A percentile compares a stretch with the other conserved stretches of the same genome.
Evolutionary conservation across 2,888 invertebrate genomes (phyloP).

Genomic region (Molanna angustata): DNA sequence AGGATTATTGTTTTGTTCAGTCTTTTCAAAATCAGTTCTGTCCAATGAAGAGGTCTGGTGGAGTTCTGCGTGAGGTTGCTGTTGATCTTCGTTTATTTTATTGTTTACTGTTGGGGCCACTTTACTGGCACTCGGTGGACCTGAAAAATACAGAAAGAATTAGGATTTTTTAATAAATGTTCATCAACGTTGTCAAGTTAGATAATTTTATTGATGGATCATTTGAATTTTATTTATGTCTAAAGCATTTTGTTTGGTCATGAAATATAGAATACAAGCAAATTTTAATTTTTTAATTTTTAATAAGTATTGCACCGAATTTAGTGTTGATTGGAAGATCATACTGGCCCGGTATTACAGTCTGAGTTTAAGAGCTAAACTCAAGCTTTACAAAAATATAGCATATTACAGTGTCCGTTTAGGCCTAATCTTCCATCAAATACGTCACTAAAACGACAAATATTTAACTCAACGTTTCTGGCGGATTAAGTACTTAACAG

Average conservation of each 20-base stretch:
- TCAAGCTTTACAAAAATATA: too few relatives aligned
- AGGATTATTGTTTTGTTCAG: constrained; percentile 16
- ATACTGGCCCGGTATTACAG: too few relatives aligned
- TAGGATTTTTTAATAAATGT: background rate
- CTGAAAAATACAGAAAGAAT: constrained; percentile 8
- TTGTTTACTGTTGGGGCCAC: background rate
- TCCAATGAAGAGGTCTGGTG: constrained; percentile 28
- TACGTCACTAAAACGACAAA: too few relatives aligned
- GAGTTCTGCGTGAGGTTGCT: constrained; percentile 18
- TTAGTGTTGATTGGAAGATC: too few relatives aligned
- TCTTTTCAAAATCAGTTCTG: constrained; percentile 31
- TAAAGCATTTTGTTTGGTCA: background rate
- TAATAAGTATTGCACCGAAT: too few relatives aligned
- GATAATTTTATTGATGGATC: background rate
- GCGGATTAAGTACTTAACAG: too few relatives aligned
- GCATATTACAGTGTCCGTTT: too few relatives aligned
- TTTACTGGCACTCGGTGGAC: constrained; percentile 10
- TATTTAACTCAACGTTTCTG: too few relatives aligned
- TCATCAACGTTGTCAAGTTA: background rate
- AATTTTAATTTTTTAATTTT: background rate
- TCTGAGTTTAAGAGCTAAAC: too few relatives aligned
- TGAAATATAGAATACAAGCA: too few relatives aligned
- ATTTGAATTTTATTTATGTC: background rate
- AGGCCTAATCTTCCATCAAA: too few relatives aligned
- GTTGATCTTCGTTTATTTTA: constrained; percentile 4